A percentile compares a stretch with the other conserved stretches of the same genome.
phyloP scores from a whole-genome alignment of 2,888 invertebrate genomes.

The Lasiommata megera region DNA sequence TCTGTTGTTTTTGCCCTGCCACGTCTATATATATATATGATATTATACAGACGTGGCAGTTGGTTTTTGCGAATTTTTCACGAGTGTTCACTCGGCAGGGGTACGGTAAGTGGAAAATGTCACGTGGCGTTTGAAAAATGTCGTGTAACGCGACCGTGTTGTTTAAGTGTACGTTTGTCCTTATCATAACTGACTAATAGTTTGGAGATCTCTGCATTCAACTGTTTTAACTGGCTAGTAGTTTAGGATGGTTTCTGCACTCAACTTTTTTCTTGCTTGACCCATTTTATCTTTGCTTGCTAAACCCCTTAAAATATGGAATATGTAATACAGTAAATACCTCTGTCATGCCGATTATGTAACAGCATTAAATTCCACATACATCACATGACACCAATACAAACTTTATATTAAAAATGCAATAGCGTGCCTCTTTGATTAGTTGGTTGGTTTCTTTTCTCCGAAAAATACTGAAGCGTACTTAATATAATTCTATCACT shows the following conservation, averaged over 20 bases:
- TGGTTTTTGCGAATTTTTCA: slow-evolving; percentile 3
- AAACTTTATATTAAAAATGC: no score
- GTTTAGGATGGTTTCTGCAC: no score
- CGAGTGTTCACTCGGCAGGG: not conserved
- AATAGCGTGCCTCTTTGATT: no score
- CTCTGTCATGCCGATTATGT: no score
- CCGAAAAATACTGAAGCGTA: no score
- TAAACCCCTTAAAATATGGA: not conserved
- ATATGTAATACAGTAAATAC: no score
- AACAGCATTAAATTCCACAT: no score
- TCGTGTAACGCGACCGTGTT: not conserved
- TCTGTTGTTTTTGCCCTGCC: slow-evolving; percentile 14
- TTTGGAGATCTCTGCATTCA: not conserved
- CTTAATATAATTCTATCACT: no score
- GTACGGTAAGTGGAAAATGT: not conserved
- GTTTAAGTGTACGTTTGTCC: not conserved
- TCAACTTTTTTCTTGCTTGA: no score
- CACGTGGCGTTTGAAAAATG: not conserved
- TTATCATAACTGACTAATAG: not conserved
- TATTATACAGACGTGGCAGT: slow-evolving; percentile 3
- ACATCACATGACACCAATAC: no score
- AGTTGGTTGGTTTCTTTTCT: no score
- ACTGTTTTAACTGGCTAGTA: not conserved
- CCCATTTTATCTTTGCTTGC: not conserved
- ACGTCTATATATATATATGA: slow-evolving; percentile 13